Evolutionary conservation across 2,113 vertebrate species (phyloP), one percentile per base, ranked within the genome.

Genomic region (Hemiscyllium ocellatum): DNA sequence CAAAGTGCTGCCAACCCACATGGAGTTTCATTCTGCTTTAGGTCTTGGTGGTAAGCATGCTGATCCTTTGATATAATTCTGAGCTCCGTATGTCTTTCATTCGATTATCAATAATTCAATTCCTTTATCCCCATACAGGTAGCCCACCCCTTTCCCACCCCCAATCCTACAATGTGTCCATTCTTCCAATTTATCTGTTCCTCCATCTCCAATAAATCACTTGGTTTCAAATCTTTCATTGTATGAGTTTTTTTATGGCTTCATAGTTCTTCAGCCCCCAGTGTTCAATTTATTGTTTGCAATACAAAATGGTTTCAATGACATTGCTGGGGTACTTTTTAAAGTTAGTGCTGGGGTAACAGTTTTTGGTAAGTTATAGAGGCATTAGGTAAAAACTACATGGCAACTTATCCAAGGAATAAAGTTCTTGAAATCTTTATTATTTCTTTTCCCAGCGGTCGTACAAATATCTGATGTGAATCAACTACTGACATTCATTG

Each of bases 381-480:
- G 56, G 19, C 29, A 33, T 91, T 91, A 33, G 20, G 0, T 6
- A 66, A 91, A 91, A 91, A n/a, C 65, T n/a, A 91, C 89, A 19
- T 65, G 17, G 17, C 56, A 91, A 29, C 15, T 13, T 91, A 65
- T 33, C 56, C 89, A 65, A 61, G 78, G 33, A 80, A n/a, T 33
- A 80, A 37, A 4, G n/a, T 80, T 37, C 76, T 80, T 37, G 13
- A 33, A 80, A 15, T 80, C 37, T 80, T 80, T 80, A 80, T 80
- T 80, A 47, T 47, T 47, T 47, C 42, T 80, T 37, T 80, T 80
- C 78, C n/a, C n/a, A 37, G n/a, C n/a, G 89, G 89, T 90, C 3
- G 17, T 61, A 65, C 65, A 56, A 90, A 65, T 90, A 29, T 91
- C 89, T 91, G 89, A 65, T 91, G 33, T 65, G 89, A 91, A 65